These are phyloP conservation scores for Mantis religiosa DNA, from an alignment of 2,888 invertebrate genomes.

Conservation along the genomic window DNA sequence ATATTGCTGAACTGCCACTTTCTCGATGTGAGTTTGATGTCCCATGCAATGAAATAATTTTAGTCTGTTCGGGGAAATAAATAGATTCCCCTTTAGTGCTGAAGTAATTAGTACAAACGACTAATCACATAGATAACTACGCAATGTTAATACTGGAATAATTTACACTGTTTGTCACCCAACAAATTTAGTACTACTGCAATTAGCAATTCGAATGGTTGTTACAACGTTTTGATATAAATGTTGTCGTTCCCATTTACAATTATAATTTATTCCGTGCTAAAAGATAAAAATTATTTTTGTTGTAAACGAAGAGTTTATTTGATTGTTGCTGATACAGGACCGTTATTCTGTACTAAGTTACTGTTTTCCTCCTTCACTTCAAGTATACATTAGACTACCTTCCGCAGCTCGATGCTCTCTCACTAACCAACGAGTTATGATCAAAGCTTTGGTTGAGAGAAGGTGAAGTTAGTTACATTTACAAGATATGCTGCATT, in stretches of 20 bases:
- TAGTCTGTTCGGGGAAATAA: neutral
- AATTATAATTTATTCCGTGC: neutral
- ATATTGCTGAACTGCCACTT: neutral
- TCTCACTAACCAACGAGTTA: too few species aligned
- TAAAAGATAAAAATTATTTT: neutral
- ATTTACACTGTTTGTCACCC: neutral
- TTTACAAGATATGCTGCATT: too few species aligned
- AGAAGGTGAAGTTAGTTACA: too few species aligned
- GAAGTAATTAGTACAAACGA: neutral
- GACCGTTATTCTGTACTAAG: too few species aligned
- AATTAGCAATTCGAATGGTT: neutral
- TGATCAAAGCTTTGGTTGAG: too few species aligned
- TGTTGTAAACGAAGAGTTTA: too few species aligned
- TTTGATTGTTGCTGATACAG: too few species aligned
- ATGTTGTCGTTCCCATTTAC: neutral
- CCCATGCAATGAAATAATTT: neutral
- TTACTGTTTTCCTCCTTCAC: too few species aligned
- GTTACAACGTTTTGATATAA: neutral
- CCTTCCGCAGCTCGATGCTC: too few species aligned
- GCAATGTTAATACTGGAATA: neutral
- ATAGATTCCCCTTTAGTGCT: neutral
- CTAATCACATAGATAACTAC: neutral
- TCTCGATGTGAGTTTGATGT: neutral
- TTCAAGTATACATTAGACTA: too few species aligned
- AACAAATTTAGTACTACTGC: neutral